Percentiles rank a stretch among this genome's conserved stretches.
Conservation (phyloP, 1,140 invertebrate genomes). For the Brachionus plicatilis region DNA sequence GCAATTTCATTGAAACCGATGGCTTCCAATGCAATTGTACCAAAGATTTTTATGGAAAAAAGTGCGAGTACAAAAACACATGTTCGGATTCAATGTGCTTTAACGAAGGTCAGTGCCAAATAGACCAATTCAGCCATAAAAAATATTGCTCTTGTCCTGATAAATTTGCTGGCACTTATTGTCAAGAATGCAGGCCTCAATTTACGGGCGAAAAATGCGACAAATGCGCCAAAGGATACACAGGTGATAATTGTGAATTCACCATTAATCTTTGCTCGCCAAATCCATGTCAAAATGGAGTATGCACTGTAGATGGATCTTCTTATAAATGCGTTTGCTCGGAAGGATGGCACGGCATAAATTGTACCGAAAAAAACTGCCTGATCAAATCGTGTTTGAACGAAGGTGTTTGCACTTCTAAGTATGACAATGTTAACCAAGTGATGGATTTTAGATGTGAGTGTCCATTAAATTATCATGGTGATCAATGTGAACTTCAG, state of each 20-base stretch:
- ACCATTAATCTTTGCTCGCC: neutral
- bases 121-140: neutral
- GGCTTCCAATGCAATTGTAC: conserved; percentile 48
- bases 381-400: conserved; percentile 25
- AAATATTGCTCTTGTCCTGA: conserved; percentile 8
- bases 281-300: conserved; percentile 33
- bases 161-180: conserved; percentile 69
- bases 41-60: conserved; percentile 82
- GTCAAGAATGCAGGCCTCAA: conserved; percentile 73
- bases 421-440: neutral
- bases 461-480: conserved; percentile 41
- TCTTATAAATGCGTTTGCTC: conserved; percentile 23
- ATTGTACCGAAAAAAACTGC: conserved; percentile 40
- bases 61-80: conserved; percentile 65
- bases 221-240: conserved; percentile 59
- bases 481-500: conserved; percentile 43
- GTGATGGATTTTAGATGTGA: conserved; percentile 33
- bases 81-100: conserved; percentile 16
- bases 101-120: neutral
- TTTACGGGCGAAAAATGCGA: conserved; percentile 49
- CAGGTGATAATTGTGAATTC: conserved; percentile 23
- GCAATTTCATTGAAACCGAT: conserved; percentile 37
- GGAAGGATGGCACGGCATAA: conserved; percentile 34
- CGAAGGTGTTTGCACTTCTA: conserved; percentile 28
- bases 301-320: neutral